A percentile compares a stretch with the other conserved stretches of the same genome.
These are phyloP conservation scores for Polydesmus complanatus DNA, from an alignment of 2,888 invertebrate genomes.

Conservation along the genomic window DNA sequence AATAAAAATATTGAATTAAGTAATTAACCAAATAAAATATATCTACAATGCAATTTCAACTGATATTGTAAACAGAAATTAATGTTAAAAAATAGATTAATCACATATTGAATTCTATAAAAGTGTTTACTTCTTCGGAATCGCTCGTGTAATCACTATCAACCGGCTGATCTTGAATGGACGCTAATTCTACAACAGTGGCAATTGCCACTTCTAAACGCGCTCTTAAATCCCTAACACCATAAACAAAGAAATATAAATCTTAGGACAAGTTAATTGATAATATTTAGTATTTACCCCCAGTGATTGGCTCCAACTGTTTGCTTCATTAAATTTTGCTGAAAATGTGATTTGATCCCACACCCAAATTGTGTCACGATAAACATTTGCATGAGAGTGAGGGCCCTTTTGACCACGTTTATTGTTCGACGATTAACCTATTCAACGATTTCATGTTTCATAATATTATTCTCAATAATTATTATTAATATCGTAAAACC, in stretches of 20 bases:
- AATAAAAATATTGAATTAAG: too few relatives aligned
- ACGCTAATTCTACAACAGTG: slow-evolving; percentile 48
- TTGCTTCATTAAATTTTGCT: slow-evolving; percentile 67
- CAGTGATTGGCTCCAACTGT: slow-evolving; percentile 79
- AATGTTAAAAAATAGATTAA: too few relatives aligned
- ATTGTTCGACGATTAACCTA: slow-evolving; percentile 37
- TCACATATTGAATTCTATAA: too few relatives aligned
- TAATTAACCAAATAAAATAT: too few relatives aligned
- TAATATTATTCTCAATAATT: background rate
- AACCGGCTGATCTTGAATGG: slow-evolving; percentile 37
- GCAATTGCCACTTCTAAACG: slow-evolving; percentile 75
- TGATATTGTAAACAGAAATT: too few relatives aligned
- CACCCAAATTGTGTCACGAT: slow-evolving; percentile 86
- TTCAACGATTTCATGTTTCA: too few relatives aligned
- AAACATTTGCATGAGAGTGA: slow-evolving; percentile 81
- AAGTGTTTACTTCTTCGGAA: slow-evolving; percentile 37
- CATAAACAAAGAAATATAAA: background rate
- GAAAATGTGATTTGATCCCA: slow-evolving; percentile 48
- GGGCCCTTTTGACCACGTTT: slow-evolving; percentile 70
- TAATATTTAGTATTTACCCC: slow-evolving; percentile 45
- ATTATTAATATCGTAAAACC: background rate
- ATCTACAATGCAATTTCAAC: too few relatives aligned
- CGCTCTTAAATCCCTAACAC: slow-evolving; percentile 66
- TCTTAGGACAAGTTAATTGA: background rate
- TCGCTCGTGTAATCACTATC: slow-evolving; percentile 43